Evolutionary conservation across 1,140 invertebrate species (phyloP), one percentile per base, ranked within the genome.

Genomic region (Apocrypta bakeri): DNA sequence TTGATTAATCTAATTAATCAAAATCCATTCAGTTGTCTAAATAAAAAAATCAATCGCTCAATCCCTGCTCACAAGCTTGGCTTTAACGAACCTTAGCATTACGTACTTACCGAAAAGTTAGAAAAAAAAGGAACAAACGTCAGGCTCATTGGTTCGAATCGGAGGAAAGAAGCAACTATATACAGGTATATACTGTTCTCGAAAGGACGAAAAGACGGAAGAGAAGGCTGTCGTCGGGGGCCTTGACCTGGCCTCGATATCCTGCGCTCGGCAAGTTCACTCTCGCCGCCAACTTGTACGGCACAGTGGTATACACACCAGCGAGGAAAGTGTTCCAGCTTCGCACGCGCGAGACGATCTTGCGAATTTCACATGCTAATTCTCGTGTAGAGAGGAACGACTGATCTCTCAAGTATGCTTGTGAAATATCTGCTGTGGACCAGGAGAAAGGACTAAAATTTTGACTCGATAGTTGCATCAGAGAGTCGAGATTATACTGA

Each of bases 231-330:
- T 71, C 82, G 82, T 66, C 75, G 86, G 88, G 91, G 90, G 91
- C 91, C 91, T 92, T 92, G 91, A 92, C 91, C 90, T 92, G 91
- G 90, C 91, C 91, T 92, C 91, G 90, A 92, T 92, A 90, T 90
- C 85, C 11, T 17, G 48, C 27, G 33, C 79, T 76, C 86, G 84
- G 84, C 88, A 88, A 92, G 91, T 92, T 92, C 91, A 92, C 91
- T 92, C 91, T 92, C 91, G 87, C 91, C 91, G 88, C 84, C 88
- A 88, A 88, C 88, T 88, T 83, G 86, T 86, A 88, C 79, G 48
- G 64, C 72, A 25, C 11, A 31, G n/a, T 4, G 2, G 33, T 33
- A 72, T 21, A 72, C 9, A 29, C 37, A 27, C 17, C 33, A 24
- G 42, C 76, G 91, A 92, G 87, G 91, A 92, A 92, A 92, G 91